A percentile compares a stretch with the other conserved stretches of the same genome.
These are phyloP conservation scores for Belonocnema kinseyi DNA, from an alignment of 1,140 invertebrate genomes.

Conservation along the genomic window DNA sequence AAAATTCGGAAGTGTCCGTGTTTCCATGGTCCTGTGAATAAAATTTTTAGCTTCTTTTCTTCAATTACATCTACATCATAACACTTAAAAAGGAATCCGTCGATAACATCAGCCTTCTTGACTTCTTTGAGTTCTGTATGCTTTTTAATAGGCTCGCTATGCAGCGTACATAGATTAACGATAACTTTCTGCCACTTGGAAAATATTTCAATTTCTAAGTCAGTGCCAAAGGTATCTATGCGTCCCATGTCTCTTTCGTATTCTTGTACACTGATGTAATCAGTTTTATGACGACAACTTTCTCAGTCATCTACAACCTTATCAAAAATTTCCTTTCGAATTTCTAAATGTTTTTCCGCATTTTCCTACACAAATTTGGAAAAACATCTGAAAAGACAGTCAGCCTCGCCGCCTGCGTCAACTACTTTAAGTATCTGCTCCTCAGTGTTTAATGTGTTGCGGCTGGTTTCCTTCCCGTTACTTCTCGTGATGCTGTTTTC, in stretches of 20 bases:
- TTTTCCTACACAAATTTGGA: constrained; percentile 15
- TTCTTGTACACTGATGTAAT: background rate
- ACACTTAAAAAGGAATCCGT: background rate
- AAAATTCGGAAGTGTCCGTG: background rate
- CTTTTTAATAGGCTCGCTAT: background rate
- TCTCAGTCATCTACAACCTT: constrained; percentile 18
- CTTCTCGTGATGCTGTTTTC: too few species aligned
- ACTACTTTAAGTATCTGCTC: background rate
- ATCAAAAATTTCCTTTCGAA: constrained; percentile 29
- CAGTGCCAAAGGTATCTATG: background rate
- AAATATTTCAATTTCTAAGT: constrained; percentile 24
- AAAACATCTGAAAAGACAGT: constrained; percentile 38
- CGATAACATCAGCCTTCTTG: too few species aligned
- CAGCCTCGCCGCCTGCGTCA: constrained; percentile 12
- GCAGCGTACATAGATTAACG: background rate
- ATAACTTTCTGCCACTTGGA: background rate
- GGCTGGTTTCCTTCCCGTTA: too few species aligned
- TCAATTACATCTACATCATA: background rate
- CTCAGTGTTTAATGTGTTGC: too few species aligned
- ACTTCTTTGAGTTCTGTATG: background rate
- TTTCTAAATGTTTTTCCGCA: constrained; percentile 5
- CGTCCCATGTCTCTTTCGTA: constrained; percentile 10
- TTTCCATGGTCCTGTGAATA: too few species aligned
- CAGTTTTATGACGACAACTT: background rate
- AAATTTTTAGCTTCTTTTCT: background rate